phyloP scores from a whole-genome alignment of 2,888 invertebrate species.

The Suillia variegata region DNA sequence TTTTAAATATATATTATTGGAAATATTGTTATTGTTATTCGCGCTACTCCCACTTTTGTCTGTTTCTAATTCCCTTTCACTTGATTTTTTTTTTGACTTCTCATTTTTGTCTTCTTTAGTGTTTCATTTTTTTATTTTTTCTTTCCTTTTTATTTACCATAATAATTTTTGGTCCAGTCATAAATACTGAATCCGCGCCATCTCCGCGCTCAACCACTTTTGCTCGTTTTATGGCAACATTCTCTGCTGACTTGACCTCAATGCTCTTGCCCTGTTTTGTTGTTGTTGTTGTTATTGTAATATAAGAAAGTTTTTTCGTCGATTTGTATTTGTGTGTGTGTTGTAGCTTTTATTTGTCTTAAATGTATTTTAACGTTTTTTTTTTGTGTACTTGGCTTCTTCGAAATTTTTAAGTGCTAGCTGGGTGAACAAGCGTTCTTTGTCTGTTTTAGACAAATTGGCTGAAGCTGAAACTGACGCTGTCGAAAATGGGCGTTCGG shows the following conservation, averaged over 20 bases:
- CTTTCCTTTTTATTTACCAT: slow-evolving; percentile 5
- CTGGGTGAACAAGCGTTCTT: neutral
- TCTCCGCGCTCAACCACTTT: neutral
- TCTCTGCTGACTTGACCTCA: slow-evolving; percentile 54
- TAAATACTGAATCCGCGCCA: slow-evolving; percentile 38
- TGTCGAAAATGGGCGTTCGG: slow-evolving; percentile 8
- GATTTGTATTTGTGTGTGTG: slow-evolving; percentile 7
- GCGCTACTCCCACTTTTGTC: neutral
- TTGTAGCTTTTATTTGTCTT: too few species aligned
- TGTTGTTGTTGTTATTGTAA: slow-evolving; percentile 12
- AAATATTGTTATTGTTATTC: neutral
- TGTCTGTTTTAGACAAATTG: slow-evolving; percentile 40
- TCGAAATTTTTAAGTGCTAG: slow-evolving; percentile 1
- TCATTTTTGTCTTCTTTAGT: slow-evolving; percentile 13
- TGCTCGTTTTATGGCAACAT: slow-evolving; percentile 50
- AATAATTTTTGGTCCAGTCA: slow-evolving; percentile 39
- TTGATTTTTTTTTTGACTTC: slow-evolving; percentile 26
- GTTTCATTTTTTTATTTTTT: too few species aligned
- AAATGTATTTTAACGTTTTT: too few species aligned
- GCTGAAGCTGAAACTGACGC: slow-evolving; percentile 28
- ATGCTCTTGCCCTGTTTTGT: slow-evolving; percentile 23
- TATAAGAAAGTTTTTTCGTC: slow-evolving; percentile 11
- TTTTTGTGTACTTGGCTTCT: neutral
- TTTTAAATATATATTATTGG: neutral
- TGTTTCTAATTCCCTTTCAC: slow-evolving; percentile 43